A percentile compares a stretch with the other conserved stretches of the same genome.
Conservation (phyloP, 2,113 vertebrate genomes). For the Oreotrochilus melanogaster region DNA sequence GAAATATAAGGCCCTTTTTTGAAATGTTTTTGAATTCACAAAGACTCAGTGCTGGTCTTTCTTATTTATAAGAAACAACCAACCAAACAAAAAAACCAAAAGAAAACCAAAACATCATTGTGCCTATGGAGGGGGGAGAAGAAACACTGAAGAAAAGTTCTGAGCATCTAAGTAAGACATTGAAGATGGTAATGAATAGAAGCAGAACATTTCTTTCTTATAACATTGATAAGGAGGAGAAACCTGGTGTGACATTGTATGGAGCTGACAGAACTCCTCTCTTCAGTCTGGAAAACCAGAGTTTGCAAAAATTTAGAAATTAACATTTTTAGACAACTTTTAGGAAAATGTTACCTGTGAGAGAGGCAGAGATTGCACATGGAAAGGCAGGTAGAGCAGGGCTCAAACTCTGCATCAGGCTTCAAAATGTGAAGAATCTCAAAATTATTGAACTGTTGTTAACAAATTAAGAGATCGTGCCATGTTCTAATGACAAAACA, state of each 20-base stretch:
- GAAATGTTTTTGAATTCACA: constrained; percentile 1
- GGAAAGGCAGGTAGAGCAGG: background rate
- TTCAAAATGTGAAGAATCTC: background rate
- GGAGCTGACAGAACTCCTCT: background rate
- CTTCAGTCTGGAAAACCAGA: background rate
- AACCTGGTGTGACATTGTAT: background rate
- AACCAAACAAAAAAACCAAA: too few species aligned
- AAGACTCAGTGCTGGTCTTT: background rate
- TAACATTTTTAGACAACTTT: background rate
- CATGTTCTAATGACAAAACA: background rate
- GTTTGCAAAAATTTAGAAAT: background rate
- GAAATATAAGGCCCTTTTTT: background rate
- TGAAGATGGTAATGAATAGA: background rate
- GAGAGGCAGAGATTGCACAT: background rate
- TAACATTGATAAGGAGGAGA: background rate
- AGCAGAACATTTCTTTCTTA: background rate
- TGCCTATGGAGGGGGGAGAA: background rate
- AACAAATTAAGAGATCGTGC: background rate
- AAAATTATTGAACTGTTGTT: background rate
- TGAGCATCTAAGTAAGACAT: background rate
- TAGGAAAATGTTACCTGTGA: background rate
- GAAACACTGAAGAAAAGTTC: background rate
- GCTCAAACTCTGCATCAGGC: background rate
- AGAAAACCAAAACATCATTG: too few species aligned
- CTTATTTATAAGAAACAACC: background rate